Percentiles rank a stretch among this genome's conserved stretches.
phyloP scores from a whole-genome alignment of 2,797 vertebrate genomes.

The Dryobates pubescens region DNA sequence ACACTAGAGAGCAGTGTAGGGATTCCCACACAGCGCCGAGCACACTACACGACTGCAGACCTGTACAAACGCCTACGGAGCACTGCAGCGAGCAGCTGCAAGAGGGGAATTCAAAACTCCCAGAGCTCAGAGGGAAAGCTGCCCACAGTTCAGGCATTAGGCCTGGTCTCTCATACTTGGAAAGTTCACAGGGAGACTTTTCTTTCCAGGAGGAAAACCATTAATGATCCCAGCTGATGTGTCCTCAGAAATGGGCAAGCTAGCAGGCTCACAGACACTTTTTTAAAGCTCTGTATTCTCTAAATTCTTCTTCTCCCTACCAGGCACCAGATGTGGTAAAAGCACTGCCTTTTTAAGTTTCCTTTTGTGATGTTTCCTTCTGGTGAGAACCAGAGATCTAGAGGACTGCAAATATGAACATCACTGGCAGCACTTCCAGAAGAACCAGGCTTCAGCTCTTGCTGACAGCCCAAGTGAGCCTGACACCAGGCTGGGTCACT shows the following conservation, averaged over 20 bases:
- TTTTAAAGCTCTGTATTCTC: not conserved
- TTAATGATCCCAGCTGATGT: not conserved
- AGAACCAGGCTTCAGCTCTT: not conserved
- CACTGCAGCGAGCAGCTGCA: not conserved
- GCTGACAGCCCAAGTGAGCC: rapidly evolving
- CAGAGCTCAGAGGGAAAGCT: not conserved
- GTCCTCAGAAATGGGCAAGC: not conserved
- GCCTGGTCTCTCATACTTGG: rapidly evolving
- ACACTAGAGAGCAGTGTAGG: conserved; percentile 22
- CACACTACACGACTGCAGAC: rapidly evolving
- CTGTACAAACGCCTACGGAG: rapidly evolving
- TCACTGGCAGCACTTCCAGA: not conserved
- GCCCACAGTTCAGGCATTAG: not conserved
- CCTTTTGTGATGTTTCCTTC: not conserved
- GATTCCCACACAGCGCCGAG: not conserved
- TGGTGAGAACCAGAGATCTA: not conserved
- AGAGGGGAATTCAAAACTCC: not conserved
- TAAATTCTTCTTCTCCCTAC: not conserved
- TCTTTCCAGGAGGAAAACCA: not conserved
- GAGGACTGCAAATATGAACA: rapidly evolving
- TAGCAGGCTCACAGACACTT: not conserved
- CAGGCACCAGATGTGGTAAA: not conserved
- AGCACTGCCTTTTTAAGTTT: rapidly evolving
- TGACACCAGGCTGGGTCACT: rapidly evolving
- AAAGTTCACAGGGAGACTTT: not conserved